Percentiles rank a stretch among this genome's conserved stretches.
phyloP scores from a whole-genome alignment of 2,113 vertebrate species.

The Cynoglossus semilaevis region DNA sequence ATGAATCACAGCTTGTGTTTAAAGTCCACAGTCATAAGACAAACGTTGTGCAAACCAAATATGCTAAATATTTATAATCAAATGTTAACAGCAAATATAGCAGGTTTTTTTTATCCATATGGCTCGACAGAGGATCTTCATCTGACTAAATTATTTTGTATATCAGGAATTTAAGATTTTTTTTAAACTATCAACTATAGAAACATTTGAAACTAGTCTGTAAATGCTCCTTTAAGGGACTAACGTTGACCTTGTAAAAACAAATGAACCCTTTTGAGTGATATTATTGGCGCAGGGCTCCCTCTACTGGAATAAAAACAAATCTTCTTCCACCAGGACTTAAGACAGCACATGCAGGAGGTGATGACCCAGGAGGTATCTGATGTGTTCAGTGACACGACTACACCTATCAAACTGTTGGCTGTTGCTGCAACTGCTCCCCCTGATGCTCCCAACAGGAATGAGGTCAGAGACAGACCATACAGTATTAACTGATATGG shows the following conservation, averaged over 20 bases:
- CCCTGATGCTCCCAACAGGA: constrained; percentile 87
- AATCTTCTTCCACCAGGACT: constrained; percentile 76
- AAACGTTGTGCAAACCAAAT: too few relatives aligned
- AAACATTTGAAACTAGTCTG: too few relatives aligned
- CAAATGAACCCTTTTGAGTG: background rate
- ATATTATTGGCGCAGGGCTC: constrained; percentile 42
- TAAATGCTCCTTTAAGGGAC: too few relatives aligned
- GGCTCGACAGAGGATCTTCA: too few relatives aligned
- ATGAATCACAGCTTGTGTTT: background rate
- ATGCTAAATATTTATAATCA: too few relatives aligned
- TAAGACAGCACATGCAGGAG: constrained; percentile 95
- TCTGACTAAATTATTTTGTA: too few relatives aligned
- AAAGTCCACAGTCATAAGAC: background rate
- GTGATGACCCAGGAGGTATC: constrained; percentile 99
- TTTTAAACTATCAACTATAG: too few relatives aligned
- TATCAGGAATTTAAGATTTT: too few relatives aligned
- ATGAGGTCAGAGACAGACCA: constrained; percentile 74
- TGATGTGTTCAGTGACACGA: constrained; percentile 96
- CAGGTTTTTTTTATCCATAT: too few relatives aligned
- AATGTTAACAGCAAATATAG: too few relatives aligned
- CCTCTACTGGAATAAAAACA: constrained; percentile 54
- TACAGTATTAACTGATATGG: background rate
- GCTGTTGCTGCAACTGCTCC: constrained; percentile 95
- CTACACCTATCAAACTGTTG: constrained; percentile 94
- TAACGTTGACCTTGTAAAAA: too few relatives aligned